Conservation (phyloP, 2,113 vertebrate genomes). For the Arenaria interpres region DNA sequence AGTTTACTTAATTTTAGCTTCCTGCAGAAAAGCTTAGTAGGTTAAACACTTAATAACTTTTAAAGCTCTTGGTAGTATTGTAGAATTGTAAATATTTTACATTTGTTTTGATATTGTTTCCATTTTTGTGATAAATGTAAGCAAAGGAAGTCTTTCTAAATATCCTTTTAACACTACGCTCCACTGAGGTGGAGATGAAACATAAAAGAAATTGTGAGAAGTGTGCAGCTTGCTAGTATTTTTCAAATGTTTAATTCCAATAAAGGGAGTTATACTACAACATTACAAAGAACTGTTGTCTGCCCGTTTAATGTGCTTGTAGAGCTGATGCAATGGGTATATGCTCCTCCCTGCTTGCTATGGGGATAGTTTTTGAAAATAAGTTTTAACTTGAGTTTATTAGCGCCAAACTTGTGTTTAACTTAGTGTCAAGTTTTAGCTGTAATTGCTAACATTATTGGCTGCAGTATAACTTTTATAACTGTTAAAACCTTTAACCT, state of each 20-base stretch:
- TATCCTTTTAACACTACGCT: neutral
- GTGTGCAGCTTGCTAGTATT: neutral
- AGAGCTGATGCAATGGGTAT: neutral
- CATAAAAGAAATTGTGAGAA: neutral
- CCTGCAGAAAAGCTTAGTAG: neutral
- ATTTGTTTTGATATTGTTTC: neutral
- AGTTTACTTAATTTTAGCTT: neutral
- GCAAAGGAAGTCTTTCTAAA: neutral
- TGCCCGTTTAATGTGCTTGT: neutral
- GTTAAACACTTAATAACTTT: neutral
- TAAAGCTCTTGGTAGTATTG: neutral
- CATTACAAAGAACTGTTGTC: neutral
- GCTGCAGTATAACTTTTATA: neutral
- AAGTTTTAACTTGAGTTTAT: neutral
- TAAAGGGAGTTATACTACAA: neutral
- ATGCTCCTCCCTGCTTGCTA: neutral
- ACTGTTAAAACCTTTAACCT: neutral
- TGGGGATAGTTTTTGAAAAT: neutral
- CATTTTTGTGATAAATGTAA: neutral
- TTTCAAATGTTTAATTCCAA: neutral
- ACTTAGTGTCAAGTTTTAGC: neutral
- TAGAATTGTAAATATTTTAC: neutral
- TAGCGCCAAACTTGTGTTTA: neutral
- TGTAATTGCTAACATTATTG: accelerated
- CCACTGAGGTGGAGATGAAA: neutral